Evolutionary conservation across 2,888 invertebrate species (phyloP).

Genomic region (Capitulum mitella): DNA sequence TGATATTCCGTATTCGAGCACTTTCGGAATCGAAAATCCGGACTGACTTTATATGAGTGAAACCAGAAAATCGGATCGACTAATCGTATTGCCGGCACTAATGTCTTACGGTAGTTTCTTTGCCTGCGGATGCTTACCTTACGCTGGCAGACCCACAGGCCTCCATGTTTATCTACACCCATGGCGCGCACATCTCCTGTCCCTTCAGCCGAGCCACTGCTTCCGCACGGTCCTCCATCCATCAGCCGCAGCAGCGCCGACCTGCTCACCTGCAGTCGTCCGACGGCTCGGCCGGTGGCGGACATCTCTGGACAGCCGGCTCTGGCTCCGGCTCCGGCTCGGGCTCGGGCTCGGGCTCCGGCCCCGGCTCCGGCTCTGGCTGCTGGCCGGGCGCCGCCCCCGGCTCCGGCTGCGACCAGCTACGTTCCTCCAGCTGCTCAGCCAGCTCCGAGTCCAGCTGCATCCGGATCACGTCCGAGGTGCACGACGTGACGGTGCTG

Average conservation of each 20-base stretch:
- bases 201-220: not conserved
- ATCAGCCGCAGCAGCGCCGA: not conserved
- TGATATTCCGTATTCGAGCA: no score
- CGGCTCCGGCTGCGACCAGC: not conserved
- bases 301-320: not conserved
- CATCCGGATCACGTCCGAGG: not conserved
- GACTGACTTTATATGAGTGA: no score
- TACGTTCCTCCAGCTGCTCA: not conserved
- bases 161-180: no score
- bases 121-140: no score
- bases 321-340: not conserved
- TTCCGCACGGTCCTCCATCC: not conserved
- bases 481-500: conserved; percentile 24
- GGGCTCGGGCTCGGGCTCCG: no score
- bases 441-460: conserved; percentile 2
- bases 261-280: not conserved
- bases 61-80: no score
- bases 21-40: no score
- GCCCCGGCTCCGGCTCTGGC: not conserved
- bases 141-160: no score
- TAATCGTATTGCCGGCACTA: no score
- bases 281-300: not conserved
- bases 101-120: no score
- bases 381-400: not conserved
- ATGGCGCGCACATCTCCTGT: no score